These are phyloP conservation scores for Eidolon dupreanum DNA, from an alignment of 2,797 vertebrate genomes.

Conservation along the genomic window DNA sequence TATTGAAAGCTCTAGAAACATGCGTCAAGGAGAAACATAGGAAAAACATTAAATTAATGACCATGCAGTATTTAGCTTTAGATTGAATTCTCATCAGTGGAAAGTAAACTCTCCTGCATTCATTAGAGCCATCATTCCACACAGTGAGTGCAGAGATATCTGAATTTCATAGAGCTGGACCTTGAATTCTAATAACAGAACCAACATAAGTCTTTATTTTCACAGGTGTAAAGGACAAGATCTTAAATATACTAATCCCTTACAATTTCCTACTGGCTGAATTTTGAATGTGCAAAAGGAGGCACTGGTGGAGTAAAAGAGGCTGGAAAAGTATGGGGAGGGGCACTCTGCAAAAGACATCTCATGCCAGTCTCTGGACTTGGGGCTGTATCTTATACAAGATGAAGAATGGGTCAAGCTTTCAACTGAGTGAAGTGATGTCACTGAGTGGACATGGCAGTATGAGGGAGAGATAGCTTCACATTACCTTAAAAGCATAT, in stretches of 20 bases:
- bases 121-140: background rate
- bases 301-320: background rate
- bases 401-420: background rate
- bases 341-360: background rate
- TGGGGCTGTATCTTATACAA: background rate
- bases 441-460: background rate
- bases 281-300: background rate
- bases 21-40: slow-evolving; percentile 8
- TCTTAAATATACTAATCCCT: background rate
- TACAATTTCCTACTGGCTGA: background rate
- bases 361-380: background rate
- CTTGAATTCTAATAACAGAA: background rate
- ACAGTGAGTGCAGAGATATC: background rate
- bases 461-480: background rate
- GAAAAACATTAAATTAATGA: slow-evolving; percentile 7
- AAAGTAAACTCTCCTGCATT: background rate
- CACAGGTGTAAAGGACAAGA: background rate
- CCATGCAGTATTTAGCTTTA: background rate
- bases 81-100: background rate
- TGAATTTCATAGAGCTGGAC: background rate
- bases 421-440: background rate
- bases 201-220: background rate
- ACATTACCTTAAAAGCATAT: background rate
- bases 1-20: background rate
- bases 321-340: background rate